Conservation (phyloP, 2,113 vertebrate species). For the Odocoileus virginianus region DNA sequence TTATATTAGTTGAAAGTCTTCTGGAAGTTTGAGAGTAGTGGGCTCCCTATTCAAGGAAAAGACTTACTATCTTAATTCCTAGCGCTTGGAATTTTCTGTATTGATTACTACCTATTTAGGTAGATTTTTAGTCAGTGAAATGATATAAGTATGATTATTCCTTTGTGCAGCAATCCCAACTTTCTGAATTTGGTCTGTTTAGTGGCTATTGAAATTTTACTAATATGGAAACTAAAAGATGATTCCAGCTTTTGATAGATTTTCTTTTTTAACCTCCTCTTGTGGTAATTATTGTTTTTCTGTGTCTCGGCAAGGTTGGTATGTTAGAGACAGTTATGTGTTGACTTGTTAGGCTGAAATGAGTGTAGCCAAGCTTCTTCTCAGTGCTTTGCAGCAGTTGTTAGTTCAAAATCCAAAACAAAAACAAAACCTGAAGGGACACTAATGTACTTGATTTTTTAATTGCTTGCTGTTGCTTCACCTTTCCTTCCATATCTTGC, state of each 20-base stretch:
- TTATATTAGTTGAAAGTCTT: constrained; percentile 2
- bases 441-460: constrained; percentile 73
- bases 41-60: background rate
- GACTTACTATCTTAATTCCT: background rate
- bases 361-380: constrained; percentile 45
- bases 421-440: constrained; percentile 4
- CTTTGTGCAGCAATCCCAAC: constrained; percentile 6
- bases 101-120: background rate
- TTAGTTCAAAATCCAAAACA: constrained; percentile 38
- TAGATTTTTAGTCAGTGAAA: constrained; percentile 12
- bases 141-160: constrained; percentile 12
- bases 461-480: constrained; percentile 82
- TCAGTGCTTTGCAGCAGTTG: constrained; percentile 55
- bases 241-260: background rate
- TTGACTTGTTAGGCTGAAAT: constrained; percentile 1
- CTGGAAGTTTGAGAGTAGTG: background rate
- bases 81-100: background rate
- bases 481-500: constrained; percentile 72
- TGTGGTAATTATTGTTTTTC: background rate
- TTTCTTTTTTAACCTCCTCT: background rate
- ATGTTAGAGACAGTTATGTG: background rate
- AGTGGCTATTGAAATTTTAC: constrained; percentile 26
- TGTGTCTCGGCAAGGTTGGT: background rate
- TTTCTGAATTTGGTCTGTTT: constrained; percentile 50
- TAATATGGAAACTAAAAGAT: background rate